These are phyloP conservation scores for Polydesmus complanatus DNA, from an alignment of 2,888 invertebrate species.

Conservation along the genomic window DNA sequence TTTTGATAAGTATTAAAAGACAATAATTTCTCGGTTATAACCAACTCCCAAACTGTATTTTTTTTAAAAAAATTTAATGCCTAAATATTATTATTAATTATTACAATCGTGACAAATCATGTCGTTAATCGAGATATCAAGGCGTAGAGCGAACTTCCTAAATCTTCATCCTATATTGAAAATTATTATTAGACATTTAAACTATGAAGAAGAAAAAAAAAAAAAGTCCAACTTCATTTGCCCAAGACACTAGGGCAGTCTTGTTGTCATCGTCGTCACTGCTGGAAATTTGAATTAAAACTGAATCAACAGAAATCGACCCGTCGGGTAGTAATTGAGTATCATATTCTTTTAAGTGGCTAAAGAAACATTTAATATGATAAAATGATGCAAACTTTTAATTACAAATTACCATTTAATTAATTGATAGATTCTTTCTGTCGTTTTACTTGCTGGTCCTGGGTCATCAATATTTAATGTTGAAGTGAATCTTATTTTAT, in stretches of 20 bases:
- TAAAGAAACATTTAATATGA: constrained; percentile 21
- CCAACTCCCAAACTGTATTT: too few relatives aligned
- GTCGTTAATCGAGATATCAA: constrained; percentile 23
- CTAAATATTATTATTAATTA: too few relatives aligned
- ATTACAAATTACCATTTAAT: constrained; percentile 43
- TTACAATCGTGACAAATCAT: too few relatives aligned
- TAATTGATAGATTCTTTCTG: constrained; percentile 59
- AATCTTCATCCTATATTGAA: constrained; percentile 67
- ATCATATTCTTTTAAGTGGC: constrained; percentile 61
- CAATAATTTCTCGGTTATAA: too few relatives aligned
- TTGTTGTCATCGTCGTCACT: constrained; percentile 65
- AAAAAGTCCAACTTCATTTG: constrained; percentile 46
- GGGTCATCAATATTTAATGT: constrained; percentile 68
- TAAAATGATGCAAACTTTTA: constrained; percentile 7
- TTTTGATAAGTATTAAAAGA: too few relatives aligned
- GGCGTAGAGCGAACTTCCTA: constrained; percentile 76
- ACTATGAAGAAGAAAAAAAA: background rate
- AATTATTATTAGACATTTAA: constrained; percentile 3
- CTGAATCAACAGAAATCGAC: constrained; percentile 73
- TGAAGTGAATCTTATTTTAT: constrained; percentile 62
- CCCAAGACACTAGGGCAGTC: constrained; percentile 84
- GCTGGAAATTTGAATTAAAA: constrained; percentile 80
- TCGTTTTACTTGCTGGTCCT: constrained; percentile 59
- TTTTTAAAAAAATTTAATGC: too few relatives aligned
- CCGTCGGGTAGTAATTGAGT: constrained; percentile 61